These are phyloP conservation scores for Mirounga angustirostris DNA, from an alignment of 2,113 vertebrate species.

Conservation along the genomic window DNA sequence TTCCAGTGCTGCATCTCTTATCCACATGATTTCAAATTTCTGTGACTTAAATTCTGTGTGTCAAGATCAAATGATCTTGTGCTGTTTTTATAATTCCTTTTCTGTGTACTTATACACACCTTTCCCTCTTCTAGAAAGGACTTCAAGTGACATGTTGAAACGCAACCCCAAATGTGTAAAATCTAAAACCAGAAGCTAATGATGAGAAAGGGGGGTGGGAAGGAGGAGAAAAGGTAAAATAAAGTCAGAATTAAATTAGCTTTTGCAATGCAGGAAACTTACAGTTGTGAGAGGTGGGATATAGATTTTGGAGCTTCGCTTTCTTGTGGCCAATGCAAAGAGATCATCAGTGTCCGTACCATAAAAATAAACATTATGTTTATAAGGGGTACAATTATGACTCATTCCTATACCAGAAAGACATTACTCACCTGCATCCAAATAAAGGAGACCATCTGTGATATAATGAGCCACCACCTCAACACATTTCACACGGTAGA, in stretches of 20 bases:
- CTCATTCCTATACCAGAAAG: background rate
- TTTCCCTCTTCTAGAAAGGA: conserved; percentile 39
- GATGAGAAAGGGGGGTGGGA: background rate
- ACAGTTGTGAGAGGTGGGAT: background rate
- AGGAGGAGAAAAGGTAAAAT: background rate
- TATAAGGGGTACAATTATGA: background rate
- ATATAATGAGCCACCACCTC: background rate
- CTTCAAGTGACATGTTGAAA: conserved; percentile 47
- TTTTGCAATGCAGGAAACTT: background rate
- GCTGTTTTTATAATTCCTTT: conserved; percentile 54
- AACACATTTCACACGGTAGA: no score
- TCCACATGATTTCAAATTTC: conserved; percentile 35
- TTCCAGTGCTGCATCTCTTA: background rate
- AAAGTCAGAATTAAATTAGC: conserved; percentile 10
- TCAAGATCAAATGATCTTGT: conserved; percentile 32
- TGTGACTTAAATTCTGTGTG: conserved; percentile 21
- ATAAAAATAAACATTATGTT: background rate
- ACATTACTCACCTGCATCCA: background rate
- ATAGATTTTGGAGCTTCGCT: background rate
- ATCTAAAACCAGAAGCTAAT: conserved; percentile 40
- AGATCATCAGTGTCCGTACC: background rate
- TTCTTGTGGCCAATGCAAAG: background rate
- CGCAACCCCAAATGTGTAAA: background rate
- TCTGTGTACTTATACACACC: background rate
- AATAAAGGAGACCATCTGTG: background rate